Base-by-base conservation (phyloP, 2,888 invertebrate genomes). In the Penaeus monodon region DNA sequence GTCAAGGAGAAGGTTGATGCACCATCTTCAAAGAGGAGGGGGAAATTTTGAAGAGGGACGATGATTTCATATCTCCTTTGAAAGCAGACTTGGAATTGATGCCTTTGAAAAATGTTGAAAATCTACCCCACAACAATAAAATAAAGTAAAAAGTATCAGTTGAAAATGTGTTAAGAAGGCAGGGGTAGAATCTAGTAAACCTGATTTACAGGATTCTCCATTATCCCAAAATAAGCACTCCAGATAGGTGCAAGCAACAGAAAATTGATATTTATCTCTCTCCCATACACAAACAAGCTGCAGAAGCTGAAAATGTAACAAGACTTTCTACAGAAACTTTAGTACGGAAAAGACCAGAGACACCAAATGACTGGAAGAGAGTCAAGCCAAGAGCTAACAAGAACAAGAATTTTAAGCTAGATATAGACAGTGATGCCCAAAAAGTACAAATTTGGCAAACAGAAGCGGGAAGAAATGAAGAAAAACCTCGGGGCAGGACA, bases 91-190 rank as follows among this genome's bases (percentile, higher is more conserved):
- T 14, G 24, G 66, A 66, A 33, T 57, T 27, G 14, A 38, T 82
- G 44, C 81, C 86, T 44, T 57, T 87, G 74, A 87, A 83, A 44
- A 87, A 83, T 83, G 78, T 83, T 29, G 86, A 87, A 78, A 87
- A 87, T 78, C 66, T 86, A 74, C 86, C 81, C n/a, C 24, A 20
- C n/a, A 22, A 63, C 22, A 38, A 14, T 29, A 64, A 27, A 82
- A 27, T 14, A 24, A 29, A 33, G 1, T 57, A 73, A 33, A 49
- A 2, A 33, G 17, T 63, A 33, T 29, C 74, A 38, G 24, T 65
- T 65, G 57, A n/a, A 27, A 57, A 57, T 57, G 57, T 57, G 57
- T 57, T 57, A 57, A 57, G 17, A 57, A 57, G 57, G 57, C 10
- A 57, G 57, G 57, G 17, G 57, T 57, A 57, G 57, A 57, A 20